phyloP scores from a whole-genome alignment of 2,797 vertebrate genomes.

The Ibycter americanus region DNA sequence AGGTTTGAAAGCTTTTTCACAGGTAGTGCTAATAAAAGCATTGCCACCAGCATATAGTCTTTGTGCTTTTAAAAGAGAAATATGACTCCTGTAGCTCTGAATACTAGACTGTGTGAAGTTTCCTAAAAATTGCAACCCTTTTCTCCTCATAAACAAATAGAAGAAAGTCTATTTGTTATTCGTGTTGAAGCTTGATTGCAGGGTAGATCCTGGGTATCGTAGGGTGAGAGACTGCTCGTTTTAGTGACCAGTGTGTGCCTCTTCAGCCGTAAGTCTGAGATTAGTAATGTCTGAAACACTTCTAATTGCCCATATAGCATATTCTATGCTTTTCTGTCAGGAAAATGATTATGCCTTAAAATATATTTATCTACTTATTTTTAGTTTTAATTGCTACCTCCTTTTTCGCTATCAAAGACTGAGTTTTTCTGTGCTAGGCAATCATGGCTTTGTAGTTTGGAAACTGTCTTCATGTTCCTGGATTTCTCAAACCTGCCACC shows the following conservation, averaged over 20 bases:
- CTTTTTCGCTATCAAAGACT: not conserved
- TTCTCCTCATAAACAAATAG: not conserved
- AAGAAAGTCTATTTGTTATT: not conserved
- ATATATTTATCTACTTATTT: not conserved
- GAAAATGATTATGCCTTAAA: not conserved
- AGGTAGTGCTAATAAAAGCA: not conserved
- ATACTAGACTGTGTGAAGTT: not conserved
- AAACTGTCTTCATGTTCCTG: not conserved
- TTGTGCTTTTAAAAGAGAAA: not conserved
- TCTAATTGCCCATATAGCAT: not conserved
- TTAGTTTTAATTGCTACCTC: not conserved
- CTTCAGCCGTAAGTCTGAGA: not conserved
- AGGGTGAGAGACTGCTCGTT: not conserved
- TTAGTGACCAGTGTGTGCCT: not conserved
- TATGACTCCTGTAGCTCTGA: not conserved
- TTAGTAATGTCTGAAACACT: not conserved
- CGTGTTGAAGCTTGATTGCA: not conserved
- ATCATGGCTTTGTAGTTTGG: not conserved
- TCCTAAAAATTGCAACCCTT: not conserved
- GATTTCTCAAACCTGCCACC: not conserved
- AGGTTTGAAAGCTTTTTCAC: not conserved
- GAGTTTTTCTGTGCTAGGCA: not conserved
- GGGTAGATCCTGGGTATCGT: not conserved
- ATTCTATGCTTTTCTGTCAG: not conserved
- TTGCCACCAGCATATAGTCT: not conserved